phyloP scores from a whole-genome alignment of 2,113 vertebrate species.

The Ranitomeya variabilis region DNA sequence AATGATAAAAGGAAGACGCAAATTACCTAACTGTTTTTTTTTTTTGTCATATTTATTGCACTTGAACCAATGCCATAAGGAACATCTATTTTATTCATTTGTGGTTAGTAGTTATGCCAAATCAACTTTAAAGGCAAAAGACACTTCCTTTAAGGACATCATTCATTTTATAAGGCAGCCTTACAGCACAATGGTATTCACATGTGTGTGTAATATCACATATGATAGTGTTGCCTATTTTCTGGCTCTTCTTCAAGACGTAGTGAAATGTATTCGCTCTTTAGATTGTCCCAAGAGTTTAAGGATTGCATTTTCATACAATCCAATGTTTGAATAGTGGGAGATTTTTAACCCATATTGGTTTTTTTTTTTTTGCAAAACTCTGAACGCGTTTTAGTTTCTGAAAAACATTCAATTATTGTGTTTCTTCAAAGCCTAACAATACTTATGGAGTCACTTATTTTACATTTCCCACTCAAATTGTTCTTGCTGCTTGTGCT shows the following conservation, averaged over 20 bases:
- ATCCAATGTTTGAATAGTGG: neutral
- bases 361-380: neutral
- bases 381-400: neutral
- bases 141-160: slow-evolving; percentile 28
- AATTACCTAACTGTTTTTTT: neutral
- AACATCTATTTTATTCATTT: slow-evolving; percentile 42
- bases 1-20: neutral
- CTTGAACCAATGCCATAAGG: slow-evolving; percentile 18
- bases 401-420: no score
- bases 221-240: slow-evolving; percentile 13
- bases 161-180: slow-evolving; percentile 1
- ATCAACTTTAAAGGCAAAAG: slow-evolving; percentile 34
- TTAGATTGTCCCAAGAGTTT: neutral
- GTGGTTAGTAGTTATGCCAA: slow-evolving; percentile 30
- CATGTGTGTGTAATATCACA: slow-evolving; percentile 37
- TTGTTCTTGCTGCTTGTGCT: no score
- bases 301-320: neutral
- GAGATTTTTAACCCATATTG: neutral
- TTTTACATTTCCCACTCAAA: no score
- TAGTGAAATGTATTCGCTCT: slow-evolving; percentile 3
- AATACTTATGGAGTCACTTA: no score
- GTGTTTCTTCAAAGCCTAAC: no score
- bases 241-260: slow-evolving; percentile 4
- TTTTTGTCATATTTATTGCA: slow-evolving; percentile 13
- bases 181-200: slow-evolving; percentile 10